Evolutionary conservation across 2,113 vertebrate species (phyloP).

Genomic region (Tor tambroides): DNA sequence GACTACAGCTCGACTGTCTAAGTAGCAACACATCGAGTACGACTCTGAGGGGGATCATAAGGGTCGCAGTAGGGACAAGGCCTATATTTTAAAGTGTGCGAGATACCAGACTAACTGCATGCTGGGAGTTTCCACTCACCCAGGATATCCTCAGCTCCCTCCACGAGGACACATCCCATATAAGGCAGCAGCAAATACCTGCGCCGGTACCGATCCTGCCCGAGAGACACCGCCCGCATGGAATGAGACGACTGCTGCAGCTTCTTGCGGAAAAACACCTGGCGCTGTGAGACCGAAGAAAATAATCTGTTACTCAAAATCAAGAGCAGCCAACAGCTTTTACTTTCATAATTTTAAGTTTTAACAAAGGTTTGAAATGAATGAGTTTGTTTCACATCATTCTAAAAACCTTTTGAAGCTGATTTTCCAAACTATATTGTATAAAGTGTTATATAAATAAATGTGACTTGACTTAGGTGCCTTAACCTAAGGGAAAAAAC

Average conservation of each 20-base stretch:
- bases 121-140: slow-evolving; percentile 69
- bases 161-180: slow-evolving; percentile 89
- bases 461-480: no score
- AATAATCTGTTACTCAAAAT: background rate
- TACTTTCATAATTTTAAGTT: no score
- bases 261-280: slow-evolving; percentile 95
- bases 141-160: slow-evolving; percentile 83
- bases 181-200: slow-evolving; percentile 93
- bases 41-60: background rate
- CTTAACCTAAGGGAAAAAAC: no score
- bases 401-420: no score
- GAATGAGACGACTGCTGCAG: slow-evolving; percentile 89
- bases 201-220: slow-evolving; percentile 91
- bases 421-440: no score
- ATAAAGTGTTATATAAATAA: no score
- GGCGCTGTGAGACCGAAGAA: slow-evolving; percentile 74
- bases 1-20: background rate
- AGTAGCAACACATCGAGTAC: background rate
- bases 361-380: no score
- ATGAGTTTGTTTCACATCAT: no score
- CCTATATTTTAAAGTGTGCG: background rate
- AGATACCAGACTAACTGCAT: background rate
- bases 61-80: no score
- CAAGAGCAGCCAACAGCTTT: no score
- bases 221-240: slow-evolving; percentile 85